Percentiles rank a stretch among this genome's conserved stretches.
Evolutionary conservation across 2,113 vertebrate genomes (phyloP).

Genomic region (Nyctibius bracteatus): DNA sequence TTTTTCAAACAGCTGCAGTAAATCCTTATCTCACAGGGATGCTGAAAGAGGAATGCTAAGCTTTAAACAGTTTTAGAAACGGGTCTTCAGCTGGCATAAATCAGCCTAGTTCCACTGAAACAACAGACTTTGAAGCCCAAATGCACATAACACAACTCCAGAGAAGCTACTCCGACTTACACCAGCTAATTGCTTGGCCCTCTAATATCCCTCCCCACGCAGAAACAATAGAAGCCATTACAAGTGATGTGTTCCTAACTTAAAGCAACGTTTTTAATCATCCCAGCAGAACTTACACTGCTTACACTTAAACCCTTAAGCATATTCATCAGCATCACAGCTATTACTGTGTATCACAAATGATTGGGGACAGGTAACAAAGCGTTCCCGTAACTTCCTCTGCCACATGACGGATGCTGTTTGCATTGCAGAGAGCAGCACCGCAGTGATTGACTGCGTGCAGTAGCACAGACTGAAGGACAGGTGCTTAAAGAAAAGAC

Average conservation of each 20-base stretch:
- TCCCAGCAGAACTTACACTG: not conserved
- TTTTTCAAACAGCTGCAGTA: constrained; percentile 53
- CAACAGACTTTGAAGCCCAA: not conserved
- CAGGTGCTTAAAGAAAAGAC: not conserved
- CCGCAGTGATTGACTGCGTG: not conserved
- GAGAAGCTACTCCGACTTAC: not conserved
- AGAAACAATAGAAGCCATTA: not conserved
- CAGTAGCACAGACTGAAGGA: not conserved
- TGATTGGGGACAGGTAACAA: not conserved
- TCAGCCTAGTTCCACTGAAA: not conserved
- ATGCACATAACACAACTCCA: too few species aligned
- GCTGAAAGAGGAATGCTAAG: not conserved
- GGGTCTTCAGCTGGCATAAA: not conserved
- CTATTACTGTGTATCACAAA: not conserved
- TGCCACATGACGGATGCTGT: not conserved
- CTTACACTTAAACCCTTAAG: not conserved
- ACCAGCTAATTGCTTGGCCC: not conserved
- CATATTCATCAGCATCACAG: not conserved
- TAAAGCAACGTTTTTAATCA: not conserved
- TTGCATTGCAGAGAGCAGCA: not conserved
- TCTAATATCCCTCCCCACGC: fast-evolving
- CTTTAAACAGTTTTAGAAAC: constrained; percentile 10
- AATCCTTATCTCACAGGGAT: constrained; percentile 16
- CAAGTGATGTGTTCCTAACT: not conserved
- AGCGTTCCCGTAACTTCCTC: not conserved